Evolutionary conservation across 2,113 vertebrate species (phyloP).

Genomic region (Tragelaphus buxtoni): DNA sequence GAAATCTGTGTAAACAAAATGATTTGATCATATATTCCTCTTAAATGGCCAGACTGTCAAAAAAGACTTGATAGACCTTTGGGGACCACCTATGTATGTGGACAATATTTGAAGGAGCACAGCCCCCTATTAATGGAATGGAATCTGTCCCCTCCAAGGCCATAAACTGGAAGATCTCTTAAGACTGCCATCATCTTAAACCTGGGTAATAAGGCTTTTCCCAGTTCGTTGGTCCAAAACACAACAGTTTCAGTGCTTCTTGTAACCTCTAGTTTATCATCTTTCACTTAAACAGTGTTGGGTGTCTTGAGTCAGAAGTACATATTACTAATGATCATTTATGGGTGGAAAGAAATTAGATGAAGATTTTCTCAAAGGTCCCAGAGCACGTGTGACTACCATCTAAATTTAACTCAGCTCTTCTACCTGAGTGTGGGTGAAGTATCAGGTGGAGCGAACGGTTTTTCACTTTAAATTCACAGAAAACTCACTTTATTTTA

Average conservation of each 20-base stretch:
- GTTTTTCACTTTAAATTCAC: not conserved
- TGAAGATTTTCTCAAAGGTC: not conserved
- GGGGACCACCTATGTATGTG: not conserved
- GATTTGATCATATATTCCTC: not conserved
- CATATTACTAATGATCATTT: not conserved
- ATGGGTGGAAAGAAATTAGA: not conserved
- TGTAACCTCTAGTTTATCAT: not conserved
- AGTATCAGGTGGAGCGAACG: rapidly evolving
- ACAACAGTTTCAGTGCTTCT: not conserved
- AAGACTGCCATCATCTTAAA: not conserved
- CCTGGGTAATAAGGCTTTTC: not conserved
- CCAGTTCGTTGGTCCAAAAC: not conserved
- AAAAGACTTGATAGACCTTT: not conserved
- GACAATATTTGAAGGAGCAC: not conserved
- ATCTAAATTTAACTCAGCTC: not conserved
- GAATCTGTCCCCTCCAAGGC: not conserved
- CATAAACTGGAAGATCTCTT: not conserved
- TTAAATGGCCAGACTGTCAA: not conserved
- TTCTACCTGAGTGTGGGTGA: not conserved
- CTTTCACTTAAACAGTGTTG: not conserved
- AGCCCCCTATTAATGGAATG: too few relatives aligned
- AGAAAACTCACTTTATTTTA: not conserved
- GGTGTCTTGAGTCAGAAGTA: not conserved
- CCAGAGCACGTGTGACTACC: not conserved
- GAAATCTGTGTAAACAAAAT: not conserved